A percentile compares a stretch with the other conserved stretches of the same genome.
Conservation (phyloP, 2,113 vertebrate genomes). For the Callionymus lyra region DNA sequence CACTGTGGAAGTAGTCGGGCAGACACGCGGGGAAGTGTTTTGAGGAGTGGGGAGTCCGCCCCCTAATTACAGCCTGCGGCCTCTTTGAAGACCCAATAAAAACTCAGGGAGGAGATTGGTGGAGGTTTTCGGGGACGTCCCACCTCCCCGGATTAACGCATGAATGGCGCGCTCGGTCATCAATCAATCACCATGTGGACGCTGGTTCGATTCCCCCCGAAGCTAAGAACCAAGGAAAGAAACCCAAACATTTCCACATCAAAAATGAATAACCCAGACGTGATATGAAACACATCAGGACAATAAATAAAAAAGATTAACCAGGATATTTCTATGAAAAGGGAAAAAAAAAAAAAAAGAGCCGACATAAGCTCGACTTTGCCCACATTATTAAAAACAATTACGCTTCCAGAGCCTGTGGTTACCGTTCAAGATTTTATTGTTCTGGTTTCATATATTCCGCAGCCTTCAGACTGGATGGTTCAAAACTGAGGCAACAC, state of each 20-base stretch:
- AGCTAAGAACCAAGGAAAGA: not conserved
- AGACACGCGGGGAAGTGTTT: constrained; percentile 63
- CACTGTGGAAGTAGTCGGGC: constrained; percentile 64
- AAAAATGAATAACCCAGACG: constrained; percentile 2
- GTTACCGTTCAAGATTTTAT: constrained; percentile 64
- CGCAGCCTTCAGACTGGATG: constrained; percentile 50
- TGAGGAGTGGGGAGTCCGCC: constrained; percentile 67
- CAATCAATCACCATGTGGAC: constrained; percentile 48
- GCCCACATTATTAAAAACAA: constrained; percentile 48
- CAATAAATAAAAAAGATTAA: constrained; percentile 19
- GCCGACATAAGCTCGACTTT: constrained; percentile 15
- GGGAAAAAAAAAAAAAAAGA: constrained; percentile 37
- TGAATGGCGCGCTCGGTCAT: constrained; percentile 45
- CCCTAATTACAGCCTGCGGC: constrained; percentile 67
- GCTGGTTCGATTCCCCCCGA: constrained; percentile 36
- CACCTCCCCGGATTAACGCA: constrained; percentile 43
- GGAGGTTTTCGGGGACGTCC: constrained; percentile 41
- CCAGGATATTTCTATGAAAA: constrained; percentile 2
- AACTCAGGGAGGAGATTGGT: constrained; percentile 47
- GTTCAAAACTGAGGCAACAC: constrained; percentile 35
- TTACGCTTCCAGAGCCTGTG: constrained; percentile 50
- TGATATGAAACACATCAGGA: constrained; percentile 7
- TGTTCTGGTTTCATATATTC: constrained; percentile 57
- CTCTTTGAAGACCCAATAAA: constrained; percentile 70
- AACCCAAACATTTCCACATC: constrained; percentile 2